Base-by-base conservation (phyloP, 2,113 vertebrate genomes). In the Eonycteris spelaea region DNA sequence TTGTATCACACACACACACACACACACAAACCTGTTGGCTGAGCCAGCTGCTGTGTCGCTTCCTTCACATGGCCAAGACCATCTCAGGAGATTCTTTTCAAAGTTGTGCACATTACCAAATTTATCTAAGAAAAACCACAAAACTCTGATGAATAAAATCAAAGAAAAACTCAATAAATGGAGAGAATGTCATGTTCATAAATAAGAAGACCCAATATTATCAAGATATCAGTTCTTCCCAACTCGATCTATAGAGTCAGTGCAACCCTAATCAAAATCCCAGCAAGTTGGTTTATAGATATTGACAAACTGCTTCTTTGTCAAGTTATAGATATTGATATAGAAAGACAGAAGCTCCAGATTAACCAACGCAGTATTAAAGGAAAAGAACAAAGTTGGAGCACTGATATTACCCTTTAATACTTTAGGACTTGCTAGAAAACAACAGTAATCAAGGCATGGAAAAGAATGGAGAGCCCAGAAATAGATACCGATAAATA, bases 1-100 rank as follows among this genome's bases (percentile, higher is more conserved):
- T 99, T 93, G 99, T 99, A 98, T 99, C 99, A 99, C 99, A 99
- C 94, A 99, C 99, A 15, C 99, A 99, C 99, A 99, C 94, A 99
- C 99, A 15, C 99, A 99, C 93, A 99, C 99, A 96, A 99, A 99
- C 99, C 99, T 99, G 98, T 99, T 99, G 8, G 99, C 99, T 0
- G 99, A 99, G 0, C 99, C 99, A 67, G 99, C 99, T 21, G 99
- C 99, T 40, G 99, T 99, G 98, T 99, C 99, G 94, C 99, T 99
- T 96, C 99, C 99, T 96, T 99, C 99, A 22, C 99, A 98, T 40
- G 99, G 99, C 99, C 99, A 99, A 65, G 99, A 99, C 97, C 99
- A 99, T 96, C 99, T 99, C 97, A 99, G 98, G 77, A 99, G 98
- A 97, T 99, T 99, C 99, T 99, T 80, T 43, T 59, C 61, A 70